These are phyloP conservation scores for Stenopsyche tienmushanensis DNA, from an alignment of 1,140 invertebrate species.

Conservation along the genomic window DNA sequence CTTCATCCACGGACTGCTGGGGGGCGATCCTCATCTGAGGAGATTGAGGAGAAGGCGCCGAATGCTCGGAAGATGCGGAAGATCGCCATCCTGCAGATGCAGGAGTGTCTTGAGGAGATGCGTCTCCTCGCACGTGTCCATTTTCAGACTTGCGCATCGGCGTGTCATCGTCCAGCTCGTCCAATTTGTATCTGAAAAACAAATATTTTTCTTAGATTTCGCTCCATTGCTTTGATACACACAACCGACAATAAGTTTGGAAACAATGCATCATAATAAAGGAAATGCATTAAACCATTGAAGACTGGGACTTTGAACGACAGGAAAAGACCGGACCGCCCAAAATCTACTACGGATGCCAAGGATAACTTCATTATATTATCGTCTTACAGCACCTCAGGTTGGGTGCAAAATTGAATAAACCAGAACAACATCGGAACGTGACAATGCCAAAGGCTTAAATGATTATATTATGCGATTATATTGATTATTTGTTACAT, in stretches of 20 bases:
- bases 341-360: too few relatives aligned
- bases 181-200: constrained; percentile 37
- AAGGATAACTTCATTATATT: not conserved
- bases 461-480: too few relatives aligned
- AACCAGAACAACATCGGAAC: too few relatives aligned
- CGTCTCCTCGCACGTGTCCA: constrained; percentile 15
- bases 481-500: too few relatives aligned
- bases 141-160: constrained; percentile 33
- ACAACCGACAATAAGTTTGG: not conserved
- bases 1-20: constrained; percentile 9
- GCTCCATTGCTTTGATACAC: not conserved
- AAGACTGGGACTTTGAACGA: too few relatives aligned
- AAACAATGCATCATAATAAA: not conserved
- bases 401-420: too few relatives aligned
- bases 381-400: not conserved
- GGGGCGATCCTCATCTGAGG: not conserved
- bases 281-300: too few relatives aligned
- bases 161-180: constrained; percentile 30
- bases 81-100: constrained; percentile 3
- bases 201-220: not conserved
- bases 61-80: not conserved
- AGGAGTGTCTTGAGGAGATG: not conserved
- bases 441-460: too few relatives aligned
- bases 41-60: not conserved
- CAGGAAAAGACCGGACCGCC: too few relatives aligned